phyloP scores from a whole-genome alignment of 2,113 vertebrate genomes.

The Callospermophilus lateralis region DNA sequence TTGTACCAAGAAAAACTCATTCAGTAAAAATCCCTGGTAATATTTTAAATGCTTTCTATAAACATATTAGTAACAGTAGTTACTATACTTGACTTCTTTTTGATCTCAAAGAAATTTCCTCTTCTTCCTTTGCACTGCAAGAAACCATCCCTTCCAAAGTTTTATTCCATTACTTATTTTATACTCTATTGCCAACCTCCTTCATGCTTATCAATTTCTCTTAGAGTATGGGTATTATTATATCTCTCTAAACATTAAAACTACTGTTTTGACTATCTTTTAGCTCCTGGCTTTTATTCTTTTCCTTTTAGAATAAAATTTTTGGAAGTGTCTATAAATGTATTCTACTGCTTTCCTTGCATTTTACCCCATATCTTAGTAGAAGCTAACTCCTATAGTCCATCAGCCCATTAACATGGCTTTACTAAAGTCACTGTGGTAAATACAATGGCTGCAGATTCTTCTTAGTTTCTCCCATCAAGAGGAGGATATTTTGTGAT shows the following conservation, averaged over 20 bases:
- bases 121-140: background rate
- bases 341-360: background rate
- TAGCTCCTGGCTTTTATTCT: background rate
- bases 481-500: background rate
- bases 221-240: background rate
- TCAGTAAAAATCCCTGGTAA: background rate
- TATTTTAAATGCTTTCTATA: background rate
- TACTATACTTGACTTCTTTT: background rate
- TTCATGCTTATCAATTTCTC: background rate
- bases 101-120: background rate
- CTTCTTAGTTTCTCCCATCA: background rate
- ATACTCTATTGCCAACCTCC: background rate
- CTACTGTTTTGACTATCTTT: background rate
- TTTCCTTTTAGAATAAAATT: background rate
- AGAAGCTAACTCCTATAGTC: background rate
- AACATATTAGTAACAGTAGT: background rate
- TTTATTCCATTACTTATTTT: background rate
- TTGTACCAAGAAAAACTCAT: background rate
- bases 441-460: background rate
- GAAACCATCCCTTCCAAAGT: background rate
- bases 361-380: background rate
- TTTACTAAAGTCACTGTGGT: background rate
- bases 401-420: background rate
- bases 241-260: background rate
- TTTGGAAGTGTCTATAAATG: background rate